Base-by-base conservation (phyloP, 1,140 invertebrate genomes). In the Leucophenga varia region DNA sequence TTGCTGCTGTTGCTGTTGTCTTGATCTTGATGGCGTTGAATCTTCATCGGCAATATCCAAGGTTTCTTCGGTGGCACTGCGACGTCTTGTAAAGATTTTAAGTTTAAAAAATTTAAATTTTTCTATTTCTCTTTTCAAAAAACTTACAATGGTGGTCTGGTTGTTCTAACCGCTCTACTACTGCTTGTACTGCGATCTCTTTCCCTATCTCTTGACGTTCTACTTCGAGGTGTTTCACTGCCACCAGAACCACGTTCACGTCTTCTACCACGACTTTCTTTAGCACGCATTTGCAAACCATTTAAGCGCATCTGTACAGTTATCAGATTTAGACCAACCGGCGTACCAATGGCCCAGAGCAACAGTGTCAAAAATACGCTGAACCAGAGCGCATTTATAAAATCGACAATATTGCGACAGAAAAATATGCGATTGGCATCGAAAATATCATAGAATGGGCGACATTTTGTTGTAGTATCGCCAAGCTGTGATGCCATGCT, bases 381-480 rank as follows among this genome's bases (percentile, higher is more conserved):
- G 52, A 85, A 82, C 79, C 83, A 84, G 47, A 83, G 80, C 18
- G 80, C 83, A 56, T 84, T 81, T 70, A 87, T 54, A 31, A 86
- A 86, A 39, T 86, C 85, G 35, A 90, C 78, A 59, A 88, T 84
- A 64, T 86, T 81, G 47, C 83, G 80, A 64, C 88, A 91, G 10
- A 88, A 43, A 45, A 86, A 76, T 9, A 82, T 77, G 51, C 86
- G 80, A 12, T 81, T 71, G 12, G 84, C 83, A 52, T 86, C 76
- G 44, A 85, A 83, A 22, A 89, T 80, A 22, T 86, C 79, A 79
- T 85, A 90, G 12, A 91, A 74, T 6, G 87, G 86, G 12, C 82
- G 79, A 74, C 88, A 91, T 18, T 82, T 81, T 2, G 84, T 84
- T 2, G 85, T 82, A 31, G 82, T 80, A 22, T 80, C 79, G 16